Evolutionary conservation across 35 echinoderm and acorn worm genomes (phyloP), one percentile per base, ranked within the genome.

Genomic region (Ptychodera flava): DNA sequence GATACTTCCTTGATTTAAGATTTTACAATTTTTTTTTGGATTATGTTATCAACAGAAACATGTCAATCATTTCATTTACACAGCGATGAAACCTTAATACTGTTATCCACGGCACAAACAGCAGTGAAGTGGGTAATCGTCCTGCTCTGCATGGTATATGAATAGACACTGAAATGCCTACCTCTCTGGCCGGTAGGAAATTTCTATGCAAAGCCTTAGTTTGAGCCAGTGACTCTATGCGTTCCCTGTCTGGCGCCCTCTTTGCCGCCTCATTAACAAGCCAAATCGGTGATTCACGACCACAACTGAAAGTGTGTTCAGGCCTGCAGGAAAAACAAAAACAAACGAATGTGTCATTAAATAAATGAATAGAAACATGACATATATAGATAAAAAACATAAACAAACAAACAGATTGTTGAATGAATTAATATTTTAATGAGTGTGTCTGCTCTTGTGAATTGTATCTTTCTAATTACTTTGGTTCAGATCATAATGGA

Each of bases 241-340:
- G 78, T 14, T 90, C 92, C 29, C 78, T 94, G 33, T 94, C 90
- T 80, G 35, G 77, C 1, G 96, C 96, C 35, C 79, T 91, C 88
- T 92, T 94, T 0, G 96, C 96, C 32, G 90, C 80, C 31, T 92
- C 83, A 35, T 90, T 94, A 32, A 98, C 96, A 10, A 78, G 78
- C 96, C 96, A 99, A 2, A 99, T 90, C 16, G 96, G 96, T 12
- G 96, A 99, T 36, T 94, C 81, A 16, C 96, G 80, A 10, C 96
- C 96, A 86, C 96, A 99, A 87, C 96, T 99, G 85, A 99, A 92
- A 28, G 87, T 82, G 86, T 92, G 88, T 29, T 86, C 91, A 30
- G 93, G 64, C 78, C 95, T 98, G 80, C 14, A 34, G 28, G 1
- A 78, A 77, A n/a, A 36, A 85, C 29, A 90, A 75, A 32, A 16